Conservation (phyloP, 2,797 vertebrate species). For the Sebastes jordani region DNA sequence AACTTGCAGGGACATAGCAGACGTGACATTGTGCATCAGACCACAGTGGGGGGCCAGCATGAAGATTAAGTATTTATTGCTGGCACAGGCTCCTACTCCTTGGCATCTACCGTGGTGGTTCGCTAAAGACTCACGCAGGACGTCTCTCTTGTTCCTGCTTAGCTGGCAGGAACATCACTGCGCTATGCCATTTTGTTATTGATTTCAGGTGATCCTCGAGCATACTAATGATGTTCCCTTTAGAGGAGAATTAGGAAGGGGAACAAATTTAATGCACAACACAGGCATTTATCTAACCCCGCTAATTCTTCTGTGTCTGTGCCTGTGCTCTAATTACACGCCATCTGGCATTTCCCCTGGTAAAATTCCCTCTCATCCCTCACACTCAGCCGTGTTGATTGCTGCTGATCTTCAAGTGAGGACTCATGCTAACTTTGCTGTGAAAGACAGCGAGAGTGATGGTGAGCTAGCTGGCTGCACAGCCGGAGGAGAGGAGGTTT, state of each 20-base stretch:
- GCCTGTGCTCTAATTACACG: conserved; percentile 77
- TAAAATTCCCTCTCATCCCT: conserved; percentile 75
- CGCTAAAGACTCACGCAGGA: conserved; percentile 56
- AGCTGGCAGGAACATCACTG: conserved; percentile 62
- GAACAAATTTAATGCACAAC: conserved; percentile 68
- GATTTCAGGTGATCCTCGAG: conserved; percentile 69
- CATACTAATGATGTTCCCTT: conserved; percentile 73
- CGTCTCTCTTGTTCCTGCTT: conserved; percentile 43
- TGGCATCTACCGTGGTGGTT: conserved; percentile 60
- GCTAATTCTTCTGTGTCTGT: conserved; percentile 73
- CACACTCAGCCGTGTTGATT: conserved; percentile 74
- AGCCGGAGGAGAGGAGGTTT: conserved; percentile 38
- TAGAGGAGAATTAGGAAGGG: conserved; percentile 58
- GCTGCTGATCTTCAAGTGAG: conserved; percentile 72
- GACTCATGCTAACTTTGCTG: conserved; percentile 67
- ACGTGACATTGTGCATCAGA: conserved; percentile 57
- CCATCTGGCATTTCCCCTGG: conserved; percentile 80
- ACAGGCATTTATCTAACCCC: conserved; percentile 74
- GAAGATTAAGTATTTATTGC: conserved; percentile 70
- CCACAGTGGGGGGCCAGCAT: conserved; percentile 41
- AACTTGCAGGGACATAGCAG: conserved; percentile 58
- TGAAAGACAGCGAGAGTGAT: conserved; percentile 60
- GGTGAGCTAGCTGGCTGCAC: conserved; percentile 52
- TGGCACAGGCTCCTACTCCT: conserved; percentile 44
- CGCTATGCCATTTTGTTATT: conserved; percentile 65